phyloP scores from a whole-genome alignment of 2,888 invertebrate genomes.

The Callinectes sapidus region DNA sequence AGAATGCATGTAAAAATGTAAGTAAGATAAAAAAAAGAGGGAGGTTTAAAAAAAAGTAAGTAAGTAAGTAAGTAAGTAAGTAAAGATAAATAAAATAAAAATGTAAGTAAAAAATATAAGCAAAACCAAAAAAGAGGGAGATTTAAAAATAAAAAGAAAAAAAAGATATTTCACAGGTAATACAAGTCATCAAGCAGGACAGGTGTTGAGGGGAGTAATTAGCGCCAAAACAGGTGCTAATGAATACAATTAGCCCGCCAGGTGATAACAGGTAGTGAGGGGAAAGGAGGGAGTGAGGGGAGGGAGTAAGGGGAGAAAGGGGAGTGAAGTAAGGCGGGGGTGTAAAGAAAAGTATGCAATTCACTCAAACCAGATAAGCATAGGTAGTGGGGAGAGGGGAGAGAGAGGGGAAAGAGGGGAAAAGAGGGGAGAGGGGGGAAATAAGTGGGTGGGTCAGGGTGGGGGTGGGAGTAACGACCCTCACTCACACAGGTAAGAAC shows the following conservation, averaged over 20 bases:
- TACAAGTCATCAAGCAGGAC: not conserved
- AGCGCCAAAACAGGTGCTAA: conserved; percentile 4
- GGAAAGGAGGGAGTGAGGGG: not conserved
- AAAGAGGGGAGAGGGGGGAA: not conserved
- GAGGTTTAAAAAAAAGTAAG: too few relatives aligned
- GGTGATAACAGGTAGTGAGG: not conserved
- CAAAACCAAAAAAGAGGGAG: too few relatives aligned
- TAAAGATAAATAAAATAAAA: too few relatives aligned
- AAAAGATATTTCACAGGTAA: not conserved
- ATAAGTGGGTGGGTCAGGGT: too few relatives aligned
- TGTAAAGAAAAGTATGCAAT: not conserved
- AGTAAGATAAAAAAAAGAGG: too few relatives aligned
- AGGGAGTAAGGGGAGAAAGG: not conserved
- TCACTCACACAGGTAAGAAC: too few relatives aligned
- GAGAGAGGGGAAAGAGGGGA: not conserved
- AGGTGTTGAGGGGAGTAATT: conserved; percentile 1
- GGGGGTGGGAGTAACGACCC: too few relatives aligned
- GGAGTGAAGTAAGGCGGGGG: not conserved
- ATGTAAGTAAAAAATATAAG: too few relatives aligned
- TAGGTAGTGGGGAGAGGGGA: not conserved
- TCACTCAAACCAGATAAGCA: too few relatives aligned
- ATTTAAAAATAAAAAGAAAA: not conserved
- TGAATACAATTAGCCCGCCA: conserved; percentile 5
- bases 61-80: too few relatives aligned
- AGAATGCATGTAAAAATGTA: too few relatives aligned